Conservation (phyloP, 2,888 invertebrate species). For the Dynastes maya region DNA sequence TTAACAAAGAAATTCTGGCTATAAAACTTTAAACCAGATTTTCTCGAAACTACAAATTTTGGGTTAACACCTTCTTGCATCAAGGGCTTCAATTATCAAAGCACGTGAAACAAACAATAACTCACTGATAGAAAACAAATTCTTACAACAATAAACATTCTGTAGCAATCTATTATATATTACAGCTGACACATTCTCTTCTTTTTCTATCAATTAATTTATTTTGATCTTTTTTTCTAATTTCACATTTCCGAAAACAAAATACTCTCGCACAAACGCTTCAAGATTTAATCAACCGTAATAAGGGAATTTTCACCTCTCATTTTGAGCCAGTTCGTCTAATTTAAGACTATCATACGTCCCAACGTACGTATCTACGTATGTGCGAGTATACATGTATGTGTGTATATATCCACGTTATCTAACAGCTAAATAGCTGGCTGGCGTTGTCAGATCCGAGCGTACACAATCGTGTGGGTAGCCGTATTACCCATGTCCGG, state of each 20-base stretch:
- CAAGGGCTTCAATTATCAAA: too few species aligned
- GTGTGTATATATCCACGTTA: conserved; percentile 5
- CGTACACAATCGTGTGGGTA: conserved; percentile 54
- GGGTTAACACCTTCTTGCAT: too few species aligned
- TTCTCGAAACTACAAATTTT: too few species aligned
- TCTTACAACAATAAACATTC: too few species aligned
- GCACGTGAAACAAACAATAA: too few species aligned
- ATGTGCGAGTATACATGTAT: background rate
- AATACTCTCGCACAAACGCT: background rate
- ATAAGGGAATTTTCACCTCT: background rate
- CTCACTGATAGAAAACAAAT: too few species aligned
- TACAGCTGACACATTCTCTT: too few species aligned
- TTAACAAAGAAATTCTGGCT: too few species aligned
- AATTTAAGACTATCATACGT: background rate
- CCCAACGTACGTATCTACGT: background rate
- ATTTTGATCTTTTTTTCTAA: too few species aligned
- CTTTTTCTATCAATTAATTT: too few species aligned
- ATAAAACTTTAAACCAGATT: too few species aligned
- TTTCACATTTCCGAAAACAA: background rate
- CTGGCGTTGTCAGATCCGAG: conserved; percentile 32
- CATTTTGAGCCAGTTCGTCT: background rate
- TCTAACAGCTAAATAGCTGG: conserved; percentile 28
- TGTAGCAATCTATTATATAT: too few species aligned
- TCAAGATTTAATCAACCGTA: conserved; percentile 6
- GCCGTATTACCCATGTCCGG: conserved; percentile 58